Percentiles rank a stretch among this genome's conserved stretches.
Conservation (phyloP, 2,113 vertebrate genomes). For the Percopsis transmontana region DNA sequence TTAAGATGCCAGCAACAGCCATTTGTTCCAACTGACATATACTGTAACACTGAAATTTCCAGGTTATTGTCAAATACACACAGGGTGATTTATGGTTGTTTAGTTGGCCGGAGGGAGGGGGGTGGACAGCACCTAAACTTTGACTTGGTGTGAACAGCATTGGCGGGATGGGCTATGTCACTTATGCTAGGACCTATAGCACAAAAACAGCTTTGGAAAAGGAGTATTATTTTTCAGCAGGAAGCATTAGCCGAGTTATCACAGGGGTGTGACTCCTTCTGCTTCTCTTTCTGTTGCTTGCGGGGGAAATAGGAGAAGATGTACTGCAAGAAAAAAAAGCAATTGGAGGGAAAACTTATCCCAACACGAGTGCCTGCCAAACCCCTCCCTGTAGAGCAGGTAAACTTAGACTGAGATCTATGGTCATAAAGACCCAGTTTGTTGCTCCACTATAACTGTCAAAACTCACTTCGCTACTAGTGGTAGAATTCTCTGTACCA, state of each 20-base stretch:
- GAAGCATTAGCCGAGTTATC: slow-evolving; percentile 29
- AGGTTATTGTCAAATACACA: background rate
- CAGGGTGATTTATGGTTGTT: background rate
- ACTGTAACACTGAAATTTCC: background rate
- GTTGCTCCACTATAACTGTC: too few relatives aligned
- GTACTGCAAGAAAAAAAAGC: slow-evolving; percentile 11
- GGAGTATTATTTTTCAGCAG: slow-evolving; percentile 43
- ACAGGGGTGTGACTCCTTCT: slow-evolving; percentile 30
- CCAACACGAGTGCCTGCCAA: background rate
- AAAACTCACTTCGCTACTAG: too few relatives aligned
- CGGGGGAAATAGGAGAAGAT: slow-evolving; percentile 36
- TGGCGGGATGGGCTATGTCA: background rate
- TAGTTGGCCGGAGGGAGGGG: background rate
- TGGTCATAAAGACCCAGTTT: too few relatives aligned
- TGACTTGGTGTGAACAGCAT: too few relatives aligned
- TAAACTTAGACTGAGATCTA: background rate
- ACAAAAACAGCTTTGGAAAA: slow-evolving; percentile 13
- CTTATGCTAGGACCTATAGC: background rate
- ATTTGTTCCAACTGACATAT: background rate
- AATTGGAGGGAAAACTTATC: slow-evolving; percentile 33
- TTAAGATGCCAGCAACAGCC: background rate
- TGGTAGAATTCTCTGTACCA: too few relatives aligned
- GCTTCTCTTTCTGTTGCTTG: slow-evolving; percentile 31
- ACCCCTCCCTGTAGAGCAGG: slow-evolving; percentile 24
- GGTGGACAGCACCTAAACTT: background rate